Base-by-base conservation (phyloP, 2,888 invertebrate genomes). In the Phoenoteleia sp. region DNA sequence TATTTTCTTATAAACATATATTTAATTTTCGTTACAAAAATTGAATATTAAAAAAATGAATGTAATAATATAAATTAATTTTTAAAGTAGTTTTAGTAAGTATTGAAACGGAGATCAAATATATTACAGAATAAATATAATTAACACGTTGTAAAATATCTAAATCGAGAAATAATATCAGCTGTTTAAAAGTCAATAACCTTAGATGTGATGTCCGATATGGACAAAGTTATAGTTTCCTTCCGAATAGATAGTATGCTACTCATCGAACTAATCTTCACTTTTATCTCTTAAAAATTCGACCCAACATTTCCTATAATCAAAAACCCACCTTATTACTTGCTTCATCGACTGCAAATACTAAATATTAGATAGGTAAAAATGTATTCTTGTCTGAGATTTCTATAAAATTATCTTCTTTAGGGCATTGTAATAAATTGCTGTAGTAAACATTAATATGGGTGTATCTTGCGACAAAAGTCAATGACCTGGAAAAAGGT, bases 151-250 rank as follows among this genome's bases (percentile, higher is more conserved):
- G n/a, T n/a, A n/a, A n/a, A n/a, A n/a, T n/a, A n/a, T n/a, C n/a
- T n/a, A n/a, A n/a, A n/a, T n/a, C n/a, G n/a, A n/a, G n/a, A n/a
- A n/a, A n/a, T n/a, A n/a, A n/a, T n/a, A n/a, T n/a, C n/a, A n/a
- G n/a, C n/a, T n/a, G n/a, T 56, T 64, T 49, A 6, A n/a, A 56
- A 80, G 80, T 80, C 72, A 80, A 72, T 66, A 80, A 80, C 80
- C 80, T 58, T 3, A 74, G 80, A 81, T 66, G 49, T 49, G 33
- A 39, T 58, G 27, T 49, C 58, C 25, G 80, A 80, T 80, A 74
- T 74, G 39, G 66, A 58, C 58, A 72, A 81, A 81, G 64, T 81
- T 58, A 74, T 74, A 80, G 72, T 74, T 74, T 81, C 74, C 81
- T 74, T 74, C 29, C 74, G 54, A 81, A 74, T 52, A 58, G 77